Base-by-base conservation (phyloP, 2,113 vertebrate genomes). In the Barnardius zonarius region DNA sequence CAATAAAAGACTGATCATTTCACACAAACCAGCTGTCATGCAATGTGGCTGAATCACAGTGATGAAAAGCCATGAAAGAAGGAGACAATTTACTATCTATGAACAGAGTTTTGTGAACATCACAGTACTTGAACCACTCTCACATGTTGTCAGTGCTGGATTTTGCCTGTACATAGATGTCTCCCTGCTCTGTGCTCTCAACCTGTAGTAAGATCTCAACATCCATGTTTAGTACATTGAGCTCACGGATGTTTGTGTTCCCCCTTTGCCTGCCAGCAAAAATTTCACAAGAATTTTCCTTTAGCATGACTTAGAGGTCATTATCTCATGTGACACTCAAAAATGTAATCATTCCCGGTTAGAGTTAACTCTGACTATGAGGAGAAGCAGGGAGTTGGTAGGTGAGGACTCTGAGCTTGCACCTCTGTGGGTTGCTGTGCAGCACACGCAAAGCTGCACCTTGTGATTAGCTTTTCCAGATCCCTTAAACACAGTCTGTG, bases 271-370 rank as follows among this genome's bases (percentile, higher is more conserved):
- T 51, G 48, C 33, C 51, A 93, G 88, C 73, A 95, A 81, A 83
- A 86, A 72, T 81, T 84, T 88, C 69, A 70, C 76, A 91, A 61
- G 64, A 49, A 22, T 4, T 10, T 90, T 77, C 35, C 49, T 81
- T 81, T 86, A 81, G 46, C 1, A 0, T 70, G 49, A 46, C 76
- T 93, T 86, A 67, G 55, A 93, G 76, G 73, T 75, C 73, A 57
- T 49, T 92, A 76, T 90, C 76, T 93, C 80, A 83, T 46, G 55
- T 86, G 86, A 86, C 73, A 81, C 46, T 94, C 79, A 92, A 92
- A 94, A 95, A 86, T 90, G n/a, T 88, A 63, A 75, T 88, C 9
- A 48, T 75, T 88, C 48, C 52, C 86, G 76, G 46, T 64, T 66
- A 46, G 79, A 90, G 43, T 4, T 92, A 55, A 46, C 51, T 89